Evolutionary conservation across 1,140 invertebrate genomes (phyloP).

Genomic region (Drosophila sucinea): DNA sequence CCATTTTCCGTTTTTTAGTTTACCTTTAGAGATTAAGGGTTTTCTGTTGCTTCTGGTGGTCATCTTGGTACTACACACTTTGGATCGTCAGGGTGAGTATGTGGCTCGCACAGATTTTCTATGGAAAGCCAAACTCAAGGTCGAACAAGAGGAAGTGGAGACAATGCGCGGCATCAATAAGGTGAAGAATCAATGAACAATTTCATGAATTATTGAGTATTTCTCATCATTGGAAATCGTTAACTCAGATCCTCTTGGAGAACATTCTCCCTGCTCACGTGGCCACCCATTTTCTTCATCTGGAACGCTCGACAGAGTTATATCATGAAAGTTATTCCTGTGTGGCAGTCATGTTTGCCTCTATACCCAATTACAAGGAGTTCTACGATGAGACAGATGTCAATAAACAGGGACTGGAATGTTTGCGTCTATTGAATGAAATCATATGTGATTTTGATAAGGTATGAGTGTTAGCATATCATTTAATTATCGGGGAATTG

Average conservation of each 20-base stretch:
- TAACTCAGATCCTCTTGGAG: conserved; percentile 90
- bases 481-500: too few species aligned
- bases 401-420: conserved; percentile 98
- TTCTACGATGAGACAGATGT: conserved; percentile 99
- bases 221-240: neutral
- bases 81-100: conserved; percentile 94
- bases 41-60: conserved; percentile 86
- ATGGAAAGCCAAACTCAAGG: conserved; percentile 95
- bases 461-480: conserved; percentile 84
- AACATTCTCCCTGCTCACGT: conserved; percentile 99
- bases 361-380: conserved; percentile 99
- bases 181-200: conserved; percentile 69
- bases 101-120: conserved; percentile 94
- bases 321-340: conserved; percentile 97
- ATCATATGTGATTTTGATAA: conserved; percentile 99
- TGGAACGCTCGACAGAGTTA: conserved; percentile 87
- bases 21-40: conserved; percentile 88
- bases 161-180: conserved; percentile 98
- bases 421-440: conserved; percentile 96
- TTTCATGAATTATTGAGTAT: neutral
- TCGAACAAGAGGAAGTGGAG: conserved; percentile 97
- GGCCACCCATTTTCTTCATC: conserved; percentile 93
- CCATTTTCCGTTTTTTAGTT: conserved; percentile 57
- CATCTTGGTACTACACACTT: conserved; percentile 88
- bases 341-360: conserved; percentile 99